phyloP scores from a whole-genome alignment of 2,888 invertebrate genomes.

The Deilephila elpenor region DNA sequence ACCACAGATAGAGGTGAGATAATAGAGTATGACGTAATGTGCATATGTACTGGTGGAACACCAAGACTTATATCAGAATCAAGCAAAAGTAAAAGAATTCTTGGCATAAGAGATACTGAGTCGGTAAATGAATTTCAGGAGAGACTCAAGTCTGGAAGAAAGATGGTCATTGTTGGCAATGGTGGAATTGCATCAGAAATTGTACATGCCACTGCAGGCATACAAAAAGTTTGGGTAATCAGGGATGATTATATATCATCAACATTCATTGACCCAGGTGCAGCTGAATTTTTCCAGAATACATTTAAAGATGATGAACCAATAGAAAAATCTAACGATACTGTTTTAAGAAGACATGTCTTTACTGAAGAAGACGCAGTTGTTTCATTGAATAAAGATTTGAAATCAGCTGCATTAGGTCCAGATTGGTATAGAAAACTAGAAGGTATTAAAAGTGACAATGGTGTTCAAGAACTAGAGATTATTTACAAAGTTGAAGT shows the following conservation, averaged over 20 bases:
- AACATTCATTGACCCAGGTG: constrained; percentile 97
- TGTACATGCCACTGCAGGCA: constrained; percentile 92
- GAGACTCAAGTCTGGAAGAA: constrained; percentile 87
- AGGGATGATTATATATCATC: constrained; percentile 96
- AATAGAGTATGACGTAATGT: constrained; percentile 91
- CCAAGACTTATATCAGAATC: constrained; percentile 90
- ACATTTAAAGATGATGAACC: constrained; percentile 59
- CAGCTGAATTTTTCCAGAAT: constrained; percentile 95
- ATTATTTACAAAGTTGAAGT: constrained; percentile 87
- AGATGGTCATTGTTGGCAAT: constrained; percentile 95
- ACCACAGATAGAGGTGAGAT: constrained; percentile 80
- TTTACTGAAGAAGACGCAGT: constrained; percentile 85
- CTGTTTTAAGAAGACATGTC: constrained; percentile 86
- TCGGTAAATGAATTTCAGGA: constrained; percentile 92
- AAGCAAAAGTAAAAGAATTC: constrained; percentile 85
- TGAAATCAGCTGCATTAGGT: constrained; percentile 95
- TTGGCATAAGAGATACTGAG: constrained; percentile 97
- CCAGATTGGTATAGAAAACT: constrained; percentile 97
- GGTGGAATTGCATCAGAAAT: constrained; percentile 99
- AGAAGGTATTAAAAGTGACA: constrained; percentile 82
- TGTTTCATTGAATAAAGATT: constrained; percentile 68
- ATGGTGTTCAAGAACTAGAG: constrained; percentile 77
- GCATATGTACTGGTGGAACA: constrained; percentile 95
- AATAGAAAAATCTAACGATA: constrained; percentile 48
- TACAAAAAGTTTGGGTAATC: constrained; percentile 96